Conservation (phyloP, 2,888 invertebrate species). For the Drosophila paranaensis region DNA sequence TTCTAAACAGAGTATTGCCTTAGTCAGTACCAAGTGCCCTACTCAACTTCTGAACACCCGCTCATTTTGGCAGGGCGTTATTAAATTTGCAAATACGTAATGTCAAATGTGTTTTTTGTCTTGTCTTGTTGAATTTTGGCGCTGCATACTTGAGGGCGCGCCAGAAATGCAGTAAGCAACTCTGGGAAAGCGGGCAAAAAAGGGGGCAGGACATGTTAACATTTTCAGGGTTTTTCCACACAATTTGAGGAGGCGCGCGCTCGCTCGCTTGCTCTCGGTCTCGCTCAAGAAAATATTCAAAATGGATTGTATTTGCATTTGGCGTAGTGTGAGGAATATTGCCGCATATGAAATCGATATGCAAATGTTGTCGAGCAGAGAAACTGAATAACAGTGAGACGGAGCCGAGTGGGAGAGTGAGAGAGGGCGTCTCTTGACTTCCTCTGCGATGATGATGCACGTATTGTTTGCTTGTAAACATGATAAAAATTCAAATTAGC, state of each 20-base stretch:
- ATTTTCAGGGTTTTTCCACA: constrained; percentile 75
- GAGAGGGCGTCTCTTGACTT: constrained; percentile 37
- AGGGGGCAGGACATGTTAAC: constrained; percentile 57
- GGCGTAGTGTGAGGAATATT: constrained; percentile 16
- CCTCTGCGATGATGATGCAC: constrained; percentile 67
- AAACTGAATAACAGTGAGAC: constrained; percentile 12
- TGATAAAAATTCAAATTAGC: constrained; percentile 80
- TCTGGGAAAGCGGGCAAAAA: constrained; percentile 24
- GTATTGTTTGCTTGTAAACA: constrained; percentile 80
- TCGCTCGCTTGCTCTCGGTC: constrained; percentile 12
- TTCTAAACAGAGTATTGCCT: neutral
- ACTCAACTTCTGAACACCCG: neutral
- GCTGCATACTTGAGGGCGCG: constrained; percentile 54
- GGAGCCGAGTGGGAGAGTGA: neutral
- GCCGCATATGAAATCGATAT: constrained; percentile 77
- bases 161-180: constrained; percentile 45
- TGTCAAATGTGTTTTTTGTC: constrained; percentile 43
- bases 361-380: constrained; percentile 64
- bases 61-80: constrained; percentile 38
- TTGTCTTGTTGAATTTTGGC: constrained; percentile 34
- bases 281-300: constrained; percentile 52
- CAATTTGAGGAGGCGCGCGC: constrained; percentile 56
- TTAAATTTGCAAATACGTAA: constrained; percentile 72
- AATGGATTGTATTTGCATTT: constrained; percentile 66
- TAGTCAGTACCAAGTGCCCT: neutral